phyloP scores from a whole-genome alignment of 2,888 invertebrate genomes.

The Agrochola lota region DNA sequence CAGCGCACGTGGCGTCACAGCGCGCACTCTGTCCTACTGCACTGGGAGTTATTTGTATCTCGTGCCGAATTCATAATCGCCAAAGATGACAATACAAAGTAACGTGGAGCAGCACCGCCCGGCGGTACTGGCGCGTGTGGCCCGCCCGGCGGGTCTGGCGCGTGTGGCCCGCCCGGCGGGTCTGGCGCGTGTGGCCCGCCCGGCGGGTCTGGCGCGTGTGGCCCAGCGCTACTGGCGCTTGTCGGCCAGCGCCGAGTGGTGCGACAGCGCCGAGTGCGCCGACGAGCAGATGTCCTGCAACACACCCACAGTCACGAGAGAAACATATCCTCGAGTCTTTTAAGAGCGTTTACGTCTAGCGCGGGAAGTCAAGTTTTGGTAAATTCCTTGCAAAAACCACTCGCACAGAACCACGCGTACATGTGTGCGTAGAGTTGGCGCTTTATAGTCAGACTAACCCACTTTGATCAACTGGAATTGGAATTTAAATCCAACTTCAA shows the following conservation, averaged over 20 bases:
- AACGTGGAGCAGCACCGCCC: background rate
- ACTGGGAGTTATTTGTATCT: background rate
- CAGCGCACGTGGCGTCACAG: background rate
- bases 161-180: background rate
- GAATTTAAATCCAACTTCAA: too few species aligned
- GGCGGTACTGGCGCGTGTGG: background rate
- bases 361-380: too few species aligned
- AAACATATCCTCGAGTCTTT: background rate
- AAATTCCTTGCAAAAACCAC: too few species aligned
- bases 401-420: too few species aligned
- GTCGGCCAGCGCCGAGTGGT: conserved; percentile 78
- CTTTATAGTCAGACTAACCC: too few species aligned
- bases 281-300: conserved; percentile 84
- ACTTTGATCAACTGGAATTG: too few species aligned
- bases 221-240: conserved; percentile 67
- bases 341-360: too few species aligned
- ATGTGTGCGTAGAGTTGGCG: too few species aligned
- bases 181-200: background rate
- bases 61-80: conserved; percentile 1
- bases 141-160: background rate
- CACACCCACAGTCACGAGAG: background rate
- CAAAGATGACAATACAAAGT: conserved; percentile 7
- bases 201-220: conserved; percentile 73
- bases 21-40: background rate
- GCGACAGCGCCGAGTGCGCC: conserved; percentile 90